These are phyloP conservation scores for Mareca strepera DNA, from an alignment of 2,797 vertebrate genomes.

Conservation along the genomic window DNA sequence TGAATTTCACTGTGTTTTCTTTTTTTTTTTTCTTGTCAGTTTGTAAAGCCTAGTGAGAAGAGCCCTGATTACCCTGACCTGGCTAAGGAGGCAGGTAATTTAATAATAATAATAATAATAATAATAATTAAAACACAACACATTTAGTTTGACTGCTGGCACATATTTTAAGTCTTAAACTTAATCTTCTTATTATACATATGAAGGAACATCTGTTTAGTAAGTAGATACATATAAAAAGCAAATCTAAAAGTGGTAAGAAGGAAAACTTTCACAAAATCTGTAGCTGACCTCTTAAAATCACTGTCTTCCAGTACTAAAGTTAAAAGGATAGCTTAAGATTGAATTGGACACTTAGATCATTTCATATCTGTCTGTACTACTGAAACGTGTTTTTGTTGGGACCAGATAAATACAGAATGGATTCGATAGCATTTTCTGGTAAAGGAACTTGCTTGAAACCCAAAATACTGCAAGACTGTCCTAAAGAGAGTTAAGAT, in stretches of 20 bases:
- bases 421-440: background rate
- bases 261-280: background rate
- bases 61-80: slow-evolving; percentile 91
- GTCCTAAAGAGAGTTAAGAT: background rate
- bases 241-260: background rate
- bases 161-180: background rate
- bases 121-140: background rate
- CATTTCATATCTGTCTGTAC: background rate
- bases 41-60: slow-evolving; percentile 84
- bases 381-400: background rate
- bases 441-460: background rate
- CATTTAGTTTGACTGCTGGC: background rate
- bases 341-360: background rate
- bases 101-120: background rate
- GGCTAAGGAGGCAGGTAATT: slow-evolving; percentile 94
- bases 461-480: background rate
- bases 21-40: slow-evolving; percentile 76
- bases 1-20: background rate
- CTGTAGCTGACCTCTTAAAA: background rate
- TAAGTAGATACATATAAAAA: background rate
- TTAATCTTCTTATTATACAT: background rate
- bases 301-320: background rate
- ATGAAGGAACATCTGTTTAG: background rate
- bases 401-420: background rate
- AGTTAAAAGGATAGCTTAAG: background rate